Base-by-base conservation (phyloP, 2,888 invertebrate genomes). In the Scaptomyza reducta region DNA sequence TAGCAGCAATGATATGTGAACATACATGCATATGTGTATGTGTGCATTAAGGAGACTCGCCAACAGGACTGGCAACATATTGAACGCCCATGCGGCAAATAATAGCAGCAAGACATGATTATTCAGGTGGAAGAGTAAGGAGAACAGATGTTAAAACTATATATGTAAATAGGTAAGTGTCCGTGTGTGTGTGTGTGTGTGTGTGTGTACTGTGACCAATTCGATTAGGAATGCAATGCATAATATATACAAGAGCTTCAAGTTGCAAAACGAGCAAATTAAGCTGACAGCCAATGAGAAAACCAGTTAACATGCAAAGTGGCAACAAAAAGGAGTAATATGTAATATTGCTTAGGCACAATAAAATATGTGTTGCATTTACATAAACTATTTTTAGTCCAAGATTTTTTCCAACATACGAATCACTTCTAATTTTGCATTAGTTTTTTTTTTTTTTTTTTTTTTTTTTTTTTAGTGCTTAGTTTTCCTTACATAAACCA, bases 21-120 rank as follows among this genome's bases (percentile, higher is more conserved):
- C 16, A 33, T 27, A 25, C 55, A 11, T 45, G 11, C 41, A 9
- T 50, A 29, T 27, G 27, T 56, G n/a, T 60, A 9, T 59, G 10
- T 49, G 22, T 57, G 42, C 29, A 65, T 55, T 56, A 53, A 81
- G 82, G 82, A 85, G 67, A 79, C 77, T 74, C 62, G 70, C 71
- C 80, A 87, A 86, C 80, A 81, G 87, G 80, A 81, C 87, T 86
- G 80, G 80, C 81, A 71, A 65, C 87, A 83, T 82, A 74, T 69
- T 57, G 66, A 71, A 81, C 80, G 86, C 86, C 79, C 79, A 80
- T 84, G 68, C 67, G 54, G 41, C 40, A 57, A 50, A 50, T 27
- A 50, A 53, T 54, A 29, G 27, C 56, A 56, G 41, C 53, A 33
- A 45, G 41, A 58, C 44, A 45, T 33, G 38, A 9, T 22, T 22